A percentile compares a stretch with the other conserved stretches of the same genome.
Conservation (phyloP, 2,797 vertebrate genomes). For the Phrynocephalus guinanensis region DNA sequence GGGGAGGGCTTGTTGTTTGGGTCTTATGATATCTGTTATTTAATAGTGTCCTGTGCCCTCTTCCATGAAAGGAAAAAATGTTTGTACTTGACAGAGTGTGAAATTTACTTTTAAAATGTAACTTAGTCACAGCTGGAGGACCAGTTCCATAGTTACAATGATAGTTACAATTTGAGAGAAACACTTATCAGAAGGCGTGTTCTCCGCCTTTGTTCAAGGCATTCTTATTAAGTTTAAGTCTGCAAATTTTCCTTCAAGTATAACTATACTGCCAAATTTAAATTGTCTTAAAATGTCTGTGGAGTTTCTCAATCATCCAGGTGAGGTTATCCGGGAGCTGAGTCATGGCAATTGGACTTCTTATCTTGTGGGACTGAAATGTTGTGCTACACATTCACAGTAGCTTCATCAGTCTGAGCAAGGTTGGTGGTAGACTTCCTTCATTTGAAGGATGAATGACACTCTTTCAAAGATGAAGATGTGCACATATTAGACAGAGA, state of each 20-base stretch:
- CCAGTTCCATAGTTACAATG: not conserved
- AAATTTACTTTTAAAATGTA: not conserved
- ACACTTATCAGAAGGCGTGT: not conserved
- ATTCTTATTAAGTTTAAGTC: not conserved
- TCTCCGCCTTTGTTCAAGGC: not conserved
- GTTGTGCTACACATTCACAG: too few species aligned
- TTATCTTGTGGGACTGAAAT: too few species aligned
- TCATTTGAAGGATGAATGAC: too few species aligned
- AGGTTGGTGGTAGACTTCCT: too few species aligned
- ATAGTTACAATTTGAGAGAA: not conserved
- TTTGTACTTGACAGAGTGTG: not conserved
- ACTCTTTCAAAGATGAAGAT: too few species aligned
- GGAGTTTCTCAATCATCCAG: too few species aligned
- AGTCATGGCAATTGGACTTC: too few species aligned
- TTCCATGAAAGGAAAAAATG: not conserved
- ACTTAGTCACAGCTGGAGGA: not conserved
- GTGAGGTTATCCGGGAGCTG: too few species aligned
- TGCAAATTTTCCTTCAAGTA: not conserved
- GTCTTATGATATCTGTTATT: too few species aligned
- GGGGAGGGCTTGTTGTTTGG: conserved; percentile 1
- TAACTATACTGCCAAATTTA: not conserved
- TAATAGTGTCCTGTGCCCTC: not conserved
- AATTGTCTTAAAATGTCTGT: not conserved
- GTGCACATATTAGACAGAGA: too few species aligned
- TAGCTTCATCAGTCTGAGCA: too few species aligned